Base-by-base conservation (phyloP, 2,888 invertebrate species). In the Arge pagana region DNA sequence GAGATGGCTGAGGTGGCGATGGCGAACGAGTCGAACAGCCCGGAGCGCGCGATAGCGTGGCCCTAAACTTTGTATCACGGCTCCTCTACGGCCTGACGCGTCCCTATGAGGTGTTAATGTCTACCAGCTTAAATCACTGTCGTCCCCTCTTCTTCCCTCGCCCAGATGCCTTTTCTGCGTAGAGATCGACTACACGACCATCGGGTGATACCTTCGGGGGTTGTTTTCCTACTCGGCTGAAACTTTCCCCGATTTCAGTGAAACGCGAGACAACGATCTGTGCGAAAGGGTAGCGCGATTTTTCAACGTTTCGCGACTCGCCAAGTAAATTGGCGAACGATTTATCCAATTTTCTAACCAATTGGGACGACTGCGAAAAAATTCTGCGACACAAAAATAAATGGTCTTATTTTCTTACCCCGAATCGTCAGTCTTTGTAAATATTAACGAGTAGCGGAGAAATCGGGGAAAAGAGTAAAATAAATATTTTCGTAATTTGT, bases 41-140 rank as follows among this genome's bases (percentile, higher is more conserved):
- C 11, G 24, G 41, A 50, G 50, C 13, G 35, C 23, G 42, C 30
- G 50, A 50, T 50, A 50, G 33, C 35, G 50, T 37, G 16, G 39
- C 50, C 50, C 50, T 43, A 43, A 50, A 50, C 41, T 50, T 50
- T 11, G 31, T 50, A 50, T 50, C 50, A 33, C 15, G 26, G 50
- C 11, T 24, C 42, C 35, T 33, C 41, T 18, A 50, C 50, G 41
- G 42, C 42, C 50, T 50, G 50, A 55, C 57, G 52, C 59, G 56
- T 43, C 53, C 54, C 56, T 52, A 58, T 58, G 62, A 64, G 60
- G 64, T 64, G 64, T 57, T 64, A 64, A 64, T 64, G 64, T 63
- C 64, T 63, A 52, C 52, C 62, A 59, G 64, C 57, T 64, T 64
- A 64, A 64, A 64, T 64, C 64, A 45, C 45, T 45, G 45, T 45